A percentile compares a stretch with the other conserved stretches of the same genome.
phyloP scores from a whole-genome alignment of 2,797 vertebrate genomes.

The Merluccius polli region DNA sequence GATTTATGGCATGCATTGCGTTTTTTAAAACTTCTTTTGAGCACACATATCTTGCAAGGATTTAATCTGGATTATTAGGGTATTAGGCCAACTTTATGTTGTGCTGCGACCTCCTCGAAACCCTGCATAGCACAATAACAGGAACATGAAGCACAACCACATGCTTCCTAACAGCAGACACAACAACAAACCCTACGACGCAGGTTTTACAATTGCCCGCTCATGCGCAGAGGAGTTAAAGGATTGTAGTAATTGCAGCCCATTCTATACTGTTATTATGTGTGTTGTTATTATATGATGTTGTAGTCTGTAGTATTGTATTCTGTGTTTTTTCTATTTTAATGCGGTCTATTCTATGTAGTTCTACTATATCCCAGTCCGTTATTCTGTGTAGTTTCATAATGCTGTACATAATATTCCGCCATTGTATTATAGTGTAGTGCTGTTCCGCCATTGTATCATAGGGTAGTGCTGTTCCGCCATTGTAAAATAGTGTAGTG shows the following conservation, averaged over 20 bases:
- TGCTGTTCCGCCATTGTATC: no score
- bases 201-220: background rate
- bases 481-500: background rate
- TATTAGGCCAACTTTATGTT: background rate
- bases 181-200: background rate
- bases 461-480: no score
- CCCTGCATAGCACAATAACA: slow-evolving; percentile 9
- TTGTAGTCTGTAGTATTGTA: background rate
- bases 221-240: background rate
- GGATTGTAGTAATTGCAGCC: background rate
- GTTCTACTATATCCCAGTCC: background rate
- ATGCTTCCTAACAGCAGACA: background rate
- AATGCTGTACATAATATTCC: background rate
- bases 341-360: background rate
- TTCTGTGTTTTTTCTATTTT: no score
- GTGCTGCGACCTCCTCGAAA: no score
- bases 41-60: background rate
- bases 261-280: background rate
- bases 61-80: background rate
- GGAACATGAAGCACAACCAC: background rate
- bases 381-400: background rate
- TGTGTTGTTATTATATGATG: background rate
- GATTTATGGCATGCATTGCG: background rate
- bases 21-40: background rate
- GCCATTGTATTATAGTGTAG: no score